Base-by-base conservation (phyloP, 2,888 invertebrate species). In the Nycteola revayana region DNA sequence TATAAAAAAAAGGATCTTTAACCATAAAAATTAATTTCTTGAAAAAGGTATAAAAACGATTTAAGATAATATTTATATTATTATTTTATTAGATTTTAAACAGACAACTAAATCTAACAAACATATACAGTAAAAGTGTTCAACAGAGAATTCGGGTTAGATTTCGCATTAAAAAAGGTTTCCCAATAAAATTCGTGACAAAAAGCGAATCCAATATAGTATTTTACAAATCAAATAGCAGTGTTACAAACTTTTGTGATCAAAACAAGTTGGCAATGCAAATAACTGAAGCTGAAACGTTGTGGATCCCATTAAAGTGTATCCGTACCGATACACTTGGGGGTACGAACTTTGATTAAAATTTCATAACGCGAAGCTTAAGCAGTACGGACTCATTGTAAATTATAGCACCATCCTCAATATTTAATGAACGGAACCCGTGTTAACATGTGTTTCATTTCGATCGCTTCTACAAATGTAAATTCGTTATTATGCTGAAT, bases 271-370 rank as follows among this genome's bases (percentile, higher is more conserved):
- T 60, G 40, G 37, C 42, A 39, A 60, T 60, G 57, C 62, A 65
- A 73, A 70, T 61, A 70, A 61, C 63, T 61, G 62, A 57, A 55
- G 58, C 58, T 62, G 68, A 68, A 72, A 63, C 58, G 61, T 55
- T 61, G 60, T 57, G 59, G 49, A 73, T 66, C 66, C 75, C 56
- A 69, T 78, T 74, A 74, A 70, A 70, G 63, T 66, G 63, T 69
- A 65, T 55, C 49, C 47, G 49, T 48, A 57, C 64, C 66, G 58
- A 82, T 79, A 71, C 80, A 60, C 80, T 60, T 58, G 75, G 76
- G 82, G 72, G 66, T 66, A 61, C 63, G 64, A 78, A 82, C 73
- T 83, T 85, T 84, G 85, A 85, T 86, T 86, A 84, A 83, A 84
- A 80, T 84, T 86, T 83, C 81, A 84, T 77, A 79, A 75, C 73